Base-by-base conservation (phyloP, 2,888 invertebrate genomes). In the Campopleginae sp. region DNA sequence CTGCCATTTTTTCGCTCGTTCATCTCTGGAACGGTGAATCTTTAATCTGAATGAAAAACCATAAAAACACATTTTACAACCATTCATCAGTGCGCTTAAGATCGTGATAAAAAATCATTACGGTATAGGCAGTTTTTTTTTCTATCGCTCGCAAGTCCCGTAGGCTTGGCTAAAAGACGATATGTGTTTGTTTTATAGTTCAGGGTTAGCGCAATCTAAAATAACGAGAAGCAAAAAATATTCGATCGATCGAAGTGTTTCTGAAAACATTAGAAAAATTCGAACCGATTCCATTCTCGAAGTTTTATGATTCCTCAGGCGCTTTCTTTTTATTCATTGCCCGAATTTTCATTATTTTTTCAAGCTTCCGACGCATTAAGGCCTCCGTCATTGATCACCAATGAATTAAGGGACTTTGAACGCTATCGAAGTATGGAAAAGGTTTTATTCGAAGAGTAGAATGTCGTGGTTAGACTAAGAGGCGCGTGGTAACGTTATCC, bases 21-120 rank as follows among this genome's bases (percentile, higher is more conserved):
- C 84, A 87, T 88, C 88, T 84, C 82, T 84, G 86, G 89, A 86
- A 85, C 23, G 44, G 23, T 19, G 17, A 66, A 48, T 76, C 42
- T 66, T 23, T 51, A 54, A 66, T 51, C 66, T 44, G 77, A 12
- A 68, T 68, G 42, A 54, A 68, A 19, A 54, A 31, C 44, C 19
- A 68, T 68, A 48, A 44, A 27, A 38, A 38, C 27, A 23, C 54
- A 51, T 42, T 42, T 27, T 33, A 31, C 68, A n/a, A 31, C 33
- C 51, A 31, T 72, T 72, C 48, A 51, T 71, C 33, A 58, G 58
- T 0, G 12, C 27, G 12, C 27, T 71, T 46, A 27, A 17, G 44
- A 46, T 23, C 68, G 68, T 68, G 14, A n/a, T 27, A 58, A 58
- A 58, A 58, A 58, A 58, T 14, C 38, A 5, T 27, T 27, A 58